A percentile compares a stretch with the other conserved stretches of the same genome.
These are phyloP conservation scores for Hydrophis major DNA, from an alignment of 2,797 vertebrate species.

Conservation along the genomic window DNA sequence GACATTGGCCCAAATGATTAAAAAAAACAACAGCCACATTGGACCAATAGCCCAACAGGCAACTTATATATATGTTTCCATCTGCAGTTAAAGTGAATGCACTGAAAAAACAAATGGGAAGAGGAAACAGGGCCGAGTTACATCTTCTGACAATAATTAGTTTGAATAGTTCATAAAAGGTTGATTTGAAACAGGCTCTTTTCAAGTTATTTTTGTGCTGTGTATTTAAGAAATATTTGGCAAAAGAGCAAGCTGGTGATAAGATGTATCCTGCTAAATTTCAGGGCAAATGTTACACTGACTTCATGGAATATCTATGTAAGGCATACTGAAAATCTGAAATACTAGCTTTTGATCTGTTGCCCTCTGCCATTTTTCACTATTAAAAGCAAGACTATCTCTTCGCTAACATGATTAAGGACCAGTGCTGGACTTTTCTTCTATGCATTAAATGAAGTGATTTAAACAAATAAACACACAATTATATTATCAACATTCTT, in stretches of 20 bases:
- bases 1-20: not conserved
- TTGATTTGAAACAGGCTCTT: not conserved
- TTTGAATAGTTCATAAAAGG: not conserved
- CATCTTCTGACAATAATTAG: not conserved
- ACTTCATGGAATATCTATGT: not conserved
- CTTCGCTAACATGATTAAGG: not conserved
- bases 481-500: not conserved
- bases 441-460: not conserved
- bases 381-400: not conserved
- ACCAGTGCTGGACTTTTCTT: not conserved
- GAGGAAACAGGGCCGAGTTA: not conserved
- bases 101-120: not conserved
- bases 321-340: not conserved
- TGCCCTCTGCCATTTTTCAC: not conserved
- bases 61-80: not conserved
- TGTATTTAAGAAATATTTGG: not conserved
- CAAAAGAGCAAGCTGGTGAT: not conserved
- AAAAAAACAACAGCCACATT: not conserved
- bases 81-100: not conserved
- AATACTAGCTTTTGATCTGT: not conserved
- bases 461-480: not conserved
- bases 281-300: not conserved
- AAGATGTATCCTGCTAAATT: not conserved
- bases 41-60: not conserved
- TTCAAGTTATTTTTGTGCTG: not conserved